Percentiles rank a stretch among this genome's conserved stretches.
These are phyloP conservation scores for Pelobates fuscus DNA, from an alignment of 2,113 vertebrate genomes.

Conservation along the genomic window DNA sequence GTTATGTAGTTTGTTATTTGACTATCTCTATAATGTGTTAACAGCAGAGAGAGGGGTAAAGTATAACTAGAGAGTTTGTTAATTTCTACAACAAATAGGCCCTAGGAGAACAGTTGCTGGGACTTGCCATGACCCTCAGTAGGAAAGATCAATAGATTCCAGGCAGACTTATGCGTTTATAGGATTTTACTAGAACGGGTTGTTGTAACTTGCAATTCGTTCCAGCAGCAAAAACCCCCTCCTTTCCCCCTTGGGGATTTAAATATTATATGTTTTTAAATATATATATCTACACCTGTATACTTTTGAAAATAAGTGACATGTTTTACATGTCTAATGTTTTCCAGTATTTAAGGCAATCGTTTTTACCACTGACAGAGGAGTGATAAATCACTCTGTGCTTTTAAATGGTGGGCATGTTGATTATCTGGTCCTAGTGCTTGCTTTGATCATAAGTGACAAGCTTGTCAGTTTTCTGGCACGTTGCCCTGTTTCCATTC, in stretches of 20 bases:
- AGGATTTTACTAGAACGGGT: not conserved
- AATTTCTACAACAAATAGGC: too few species aligned
- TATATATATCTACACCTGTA: constrained; percentile 1
- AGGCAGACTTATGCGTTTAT: not conserved
- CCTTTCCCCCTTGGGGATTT: not conserved
- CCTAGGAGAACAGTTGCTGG: not conserved
- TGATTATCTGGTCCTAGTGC: constrained; percentile 72
- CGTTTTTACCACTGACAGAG: constrained; percentile 61
- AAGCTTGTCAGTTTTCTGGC: constrained; percentile 69
- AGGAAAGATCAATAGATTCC: not conserved
- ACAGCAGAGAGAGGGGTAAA: too few species aligned
- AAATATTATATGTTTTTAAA: not conserved
- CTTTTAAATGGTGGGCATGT: constrained; percentile 60
- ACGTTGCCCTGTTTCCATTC: constrained; percentile 56
- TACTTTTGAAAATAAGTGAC: constrained; percentile 17
- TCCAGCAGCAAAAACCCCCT: not conserved
- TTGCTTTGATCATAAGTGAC: constrained; percentile 82
- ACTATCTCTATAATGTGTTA: too few species aligned
- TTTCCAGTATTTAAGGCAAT: constrained; percentile 58
- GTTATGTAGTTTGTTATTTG: too few species aligned
- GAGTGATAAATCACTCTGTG: constrained; percentile 59
- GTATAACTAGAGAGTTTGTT: too few species aligned
- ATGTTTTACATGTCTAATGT: constrained; percentile 43
- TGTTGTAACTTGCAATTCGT: constrained; percentile 15
- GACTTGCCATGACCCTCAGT: not conserved